phyloP scores from a whole-genome alignment of 2,797 vertebrate species.

The Cossypha heuglini region DNA sequence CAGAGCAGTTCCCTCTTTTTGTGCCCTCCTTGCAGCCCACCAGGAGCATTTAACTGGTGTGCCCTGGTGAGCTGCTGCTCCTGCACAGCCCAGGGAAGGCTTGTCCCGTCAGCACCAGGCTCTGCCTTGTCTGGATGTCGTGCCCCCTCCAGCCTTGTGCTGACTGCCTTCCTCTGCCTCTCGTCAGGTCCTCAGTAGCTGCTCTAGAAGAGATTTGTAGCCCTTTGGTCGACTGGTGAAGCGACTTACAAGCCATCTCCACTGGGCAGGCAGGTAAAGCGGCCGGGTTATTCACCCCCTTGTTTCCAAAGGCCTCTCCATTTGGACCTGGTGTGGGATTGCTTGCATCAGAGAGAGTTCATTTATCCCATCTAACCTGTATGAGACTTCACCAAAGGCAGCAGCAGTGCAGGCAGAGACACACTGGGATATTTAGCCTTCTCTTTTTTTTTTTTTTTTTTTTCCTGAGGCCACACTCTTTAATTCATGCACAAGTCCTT shows the following conservation, averaged over 20 bases:
- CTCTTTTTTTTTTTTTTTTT: neutral
- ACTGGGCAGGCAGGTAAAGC: conserved; percentile 71
- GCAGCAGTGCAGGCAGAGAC: neutral
- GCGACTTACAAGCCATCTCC: conserved; percentile 60
- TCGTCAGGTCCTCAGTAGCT: conserved; percentile 68
- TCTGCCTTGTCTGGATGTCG: conserved; percentile 46
- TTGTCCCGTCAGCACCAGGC: conserved; percentile 16
- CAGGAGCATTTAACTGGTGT: neutral
- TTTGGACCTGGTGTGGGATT: conserved; percentile 21
- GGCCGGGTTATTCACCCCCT: conserved; percentile 41
- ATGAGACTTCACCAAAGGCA: conserved; percentile 31
- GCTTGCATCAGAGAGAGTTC: conserved; percentile 6
- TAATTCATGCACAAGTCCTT: neutral
- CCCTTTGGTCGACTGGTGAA: conserved; percentile 60
- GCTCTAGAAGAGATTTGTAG: conserved; percentile 70
- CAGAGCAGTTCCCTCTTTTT: neutral
- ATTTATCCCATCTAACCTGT: neutral
- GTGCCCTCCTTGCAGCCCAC: neutral
- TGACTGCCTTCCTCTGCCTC: conserved; percentile 70
- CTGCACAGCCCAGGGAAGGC: neutral
- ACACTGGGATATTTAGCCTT: neutral
- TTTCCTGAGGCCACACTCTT: neutral
- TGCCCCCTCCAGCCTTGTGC: conserved; percentile 66
- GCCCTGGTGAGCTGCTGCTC: neutral
- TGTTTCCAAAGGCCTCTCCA: conserved; percentile 26